These are phyloP conservation scores for Myathropa florea DNA, from an alignment of 2,888 invertebrate species.

Conservation along the genomic window DNA sequence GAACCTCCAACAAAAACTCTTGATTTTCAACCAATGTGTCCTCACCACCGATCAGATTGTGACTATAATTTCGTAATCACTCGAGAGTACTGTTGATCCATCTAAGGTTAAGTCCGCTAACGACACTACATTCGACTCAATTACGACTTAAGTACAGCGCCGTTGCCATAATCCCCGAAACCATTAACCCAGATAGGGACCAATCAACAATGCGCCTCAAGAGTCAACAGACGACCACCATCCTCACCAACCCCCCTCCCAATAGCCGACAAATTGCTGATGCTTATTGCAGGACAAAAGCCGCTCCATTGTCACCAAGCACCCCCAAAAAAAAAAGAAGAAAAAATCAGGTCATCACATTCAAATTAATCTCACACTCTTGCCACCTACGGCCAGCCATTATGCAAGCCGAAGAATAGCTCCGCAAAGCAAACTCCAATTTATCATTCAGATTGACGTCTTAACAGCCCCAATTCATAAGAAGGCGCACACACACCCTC, in stretches of 20 bases:
- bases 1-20: no score
- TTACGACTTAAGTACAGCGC: background rate
- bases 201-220: background rate
- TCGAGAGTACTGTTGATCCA: background rate
- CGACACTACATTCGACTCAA: background rate
- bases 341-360: conserved; percentile 56
- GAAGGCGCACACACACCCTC: background rate
- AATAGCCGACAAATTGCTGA: conserved; percentile 8
- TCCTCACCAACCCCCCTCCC: background rate
- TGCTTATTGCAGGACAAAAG: conserved; percentile 35
- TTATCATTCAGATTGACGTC: conserved; percentile 67
- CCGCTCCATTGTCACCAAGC: conserved; percentile 22
- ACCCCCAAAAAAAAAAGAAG: background rate
- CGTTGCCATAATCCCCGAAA: background rate
- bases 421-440: conserved; percentile 59
- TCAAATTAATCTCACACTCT: conserved; percentile 62
- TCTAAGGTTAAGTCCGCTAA: background rate
- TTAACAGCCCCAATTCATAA: conserved; percentile 54
- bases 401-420: conserved; percentile 33
- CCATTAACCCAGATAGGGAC: background rate
- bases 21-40: no score
- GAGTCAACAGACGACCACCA: background rate
- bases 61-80: no score
- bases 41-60: no score
- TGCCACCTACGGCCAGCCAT: background rate